Evolutionary conservation across 2,113 vertebrate species (phyloP).

Genomic region (Amazona vittata): DNA sequence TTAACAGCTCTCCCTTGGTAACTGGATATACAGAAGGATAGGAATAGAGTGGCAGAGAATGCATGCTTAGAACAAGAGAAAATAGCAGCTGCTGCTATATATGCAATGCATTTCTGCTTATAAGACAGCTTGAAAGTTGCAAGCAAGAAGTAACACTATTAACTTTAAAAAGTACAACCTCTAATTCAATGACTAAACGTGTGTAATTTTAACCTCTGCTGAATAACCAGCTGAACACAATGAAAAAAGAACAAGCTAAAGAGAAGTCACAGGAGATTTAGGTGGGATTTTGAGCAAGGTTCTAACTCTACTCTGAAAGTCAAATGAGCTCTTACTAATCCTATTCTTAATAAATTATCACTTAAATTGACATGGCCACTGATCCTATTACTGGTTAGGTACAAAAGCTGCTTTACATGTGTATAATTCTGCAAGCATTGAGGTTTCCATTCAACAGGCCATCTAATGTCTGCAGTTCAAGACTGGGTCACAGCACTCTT

Average conservation of each 20-base stretch:
- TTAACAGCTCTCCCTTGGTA: neutral
- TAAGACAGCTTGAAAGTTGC: neutral
- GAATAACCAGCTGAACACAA: neutral
- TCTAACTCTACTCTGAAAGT: neutral
- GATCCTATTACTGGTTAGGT: neutral
- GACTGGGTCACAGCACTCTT: neutral
- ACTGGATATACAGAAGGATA: neutral
- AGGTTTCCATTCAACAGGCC: neutral
- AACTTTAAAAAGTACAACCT: neutral
- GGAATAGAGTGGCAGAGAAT: neutral
- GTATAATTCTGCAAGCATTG: neutral
- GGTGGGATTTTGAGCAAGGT: neutral
- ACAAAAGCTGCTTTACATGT: neutral
- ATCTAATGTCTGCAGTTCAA: neutral
- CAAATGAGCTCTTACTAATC: neutral
- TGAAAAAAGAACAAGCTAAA: neutral
- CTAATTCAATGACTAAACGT: neutral
- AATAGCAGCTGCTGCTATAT: constrained; percentile 7
- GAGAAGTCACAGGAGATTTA: neutral
- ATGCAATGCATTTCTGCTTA: neutral
- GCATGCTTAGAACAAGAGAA: neutral
- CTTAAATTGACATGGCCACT: neutral
- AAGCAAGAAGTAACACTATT: neutral
- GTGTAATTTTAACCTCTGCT: neutral
- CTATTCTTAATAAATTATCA: neutral